Percentiles rank a stretch among this genome's conserved stretches.
Conservation (phyloP, 2,113 vertebrate genomes). For the Melierax canorus region DNA sequence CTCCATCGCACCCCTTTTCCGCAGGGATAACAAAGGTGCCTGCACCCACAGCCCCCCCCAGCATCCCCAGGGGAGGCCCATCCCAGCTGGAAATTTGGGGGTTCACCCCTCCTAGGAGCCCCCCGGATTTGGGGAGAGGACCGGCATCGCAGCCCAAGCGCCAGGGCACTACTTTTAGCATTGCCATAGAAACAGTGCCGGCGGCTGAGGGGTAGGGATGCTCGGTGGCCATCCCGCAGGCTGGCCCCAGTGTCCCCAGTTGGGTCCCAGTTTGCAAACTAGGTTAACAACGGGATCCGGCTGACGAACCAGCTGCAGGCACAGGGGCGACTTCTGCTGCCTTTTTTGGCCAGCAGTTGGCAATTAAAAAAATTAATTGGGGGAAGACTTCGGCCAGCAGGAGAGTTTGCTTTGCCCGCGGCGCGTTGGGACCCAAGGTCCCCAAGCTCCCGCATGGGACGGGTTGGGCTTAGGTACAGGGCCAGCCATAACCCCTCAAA, state of each 20-base stretch:
- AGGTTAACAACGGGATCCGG: neutral
- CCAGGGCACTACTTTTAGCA: neutral
- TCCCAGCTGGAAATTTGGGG: neutral
- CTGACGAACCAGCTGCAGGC: no score
- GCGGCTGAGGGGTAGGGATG: neutral
- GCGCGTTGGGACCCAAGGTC: fast-evolving
- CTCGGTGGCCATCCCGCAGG: fast-evolving
- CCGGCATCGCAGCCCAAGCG: fast-evolving
- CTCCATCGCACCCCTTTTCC: neutral
- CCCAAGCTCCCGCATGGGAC: fast-evolving
- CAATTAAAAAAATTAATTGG: neutral
- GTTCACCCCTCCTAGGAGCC: neutral
- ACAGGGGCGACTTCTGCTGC: no score
- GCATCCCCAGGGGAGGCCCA: no score
- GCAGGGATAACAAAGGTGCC: fast-evolving
- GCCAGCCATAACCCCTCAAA: no score
- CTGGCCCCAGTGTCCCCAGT: neutral
- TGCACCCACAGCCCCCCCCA: fast-evolving
- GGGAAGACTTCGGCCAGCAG: no score
- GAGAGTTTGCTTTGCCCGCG: fast-evolving
- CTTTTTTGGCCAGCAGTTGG: neutral
- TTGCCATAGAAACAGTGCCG: neutral
- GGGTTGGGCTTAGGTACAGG: fast-evolving
- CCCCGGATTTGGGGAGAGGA: neutral
- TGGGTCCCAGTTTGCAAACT: neutral